Evolutionary conservation across 2,888 invertebrate genomes (phyloP).

Genomic region (Harpalus rufipes): DNA sequence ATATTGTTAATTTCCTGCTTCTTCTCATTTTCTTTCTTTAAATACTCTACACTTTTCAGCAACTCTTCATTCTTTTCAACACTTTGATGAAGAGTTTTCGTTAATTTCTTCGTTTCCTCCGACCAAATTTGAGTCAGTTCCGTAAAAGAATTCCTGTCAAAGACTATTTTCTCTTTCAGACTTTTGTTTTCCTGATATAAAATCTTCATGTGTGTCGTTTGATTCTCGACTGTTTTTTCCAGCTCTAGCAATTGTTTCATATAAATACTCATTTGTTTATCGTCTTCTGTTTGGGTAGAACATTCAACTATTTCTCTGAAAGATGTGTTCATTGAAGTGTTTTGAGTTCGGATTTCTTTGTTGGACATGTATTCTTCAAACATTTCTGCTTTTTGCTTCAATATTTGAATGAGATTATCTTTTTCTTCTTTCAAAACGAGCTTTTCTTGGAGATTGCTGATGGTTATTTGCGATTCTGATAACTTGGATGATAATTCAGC

Average conservation of each 20-base stretch:
- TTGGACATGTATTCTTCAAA: slow-evolving; percentile 63
- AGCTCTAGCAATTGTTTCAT: slow-evolving; percentile 21
- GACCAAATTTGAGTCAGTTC: slow-evolving; percentile 47
- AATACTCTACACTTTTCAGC: slow-evolving; percentile 28
- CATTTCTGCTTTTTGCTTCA: slow-evolving; percentile 60
- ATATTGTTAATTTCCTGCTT: background rate
- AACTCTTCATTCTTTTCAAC: slow-evolving; percentile 32
- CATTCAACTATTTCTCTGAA: background rate
- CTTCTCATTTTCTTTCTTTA: slow-evolving; percentile 21
- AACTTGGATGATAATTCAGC: slow-evolving; percentile 54
- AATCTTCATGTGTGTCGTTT: slow-evolving; percentile 49
- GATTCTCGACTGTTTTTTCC: slow-evolving; percentile 22
- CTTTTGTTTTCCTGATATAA: slow-evolving; percentile 60
- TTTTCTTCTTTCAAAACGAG: slow-evolving; percentile 58
- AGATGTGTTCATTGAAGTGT: slow-evolving; percentile 46
- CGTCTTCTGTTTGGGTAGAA: slow-evolving; percentile 23
- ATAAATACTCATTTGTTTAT: slow-evolving; percentile 30
- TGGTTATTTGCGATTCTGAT: slow-evolving; percentile 51
- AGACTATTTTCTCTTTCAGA: slow-evolving; percentile 57
- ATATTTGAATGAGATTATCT: slow-evolving; percentile 49
- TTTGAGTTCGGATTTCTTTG: slow-evolving; percentile 37
- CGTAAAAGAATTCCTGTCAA: slow-evolving; percentile 53
- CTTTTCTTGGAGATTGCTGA: slow-evolving; percentile 46
- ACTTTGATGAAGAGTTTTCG: slow-evolving; percentile 13
- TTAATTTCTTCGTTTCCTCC: slow-evolving; percentile 45